phyloP scores from a whole-genome alignment of 2,113 vertebrate genomes.

The Tychaedon coryphoeus region DNA sequence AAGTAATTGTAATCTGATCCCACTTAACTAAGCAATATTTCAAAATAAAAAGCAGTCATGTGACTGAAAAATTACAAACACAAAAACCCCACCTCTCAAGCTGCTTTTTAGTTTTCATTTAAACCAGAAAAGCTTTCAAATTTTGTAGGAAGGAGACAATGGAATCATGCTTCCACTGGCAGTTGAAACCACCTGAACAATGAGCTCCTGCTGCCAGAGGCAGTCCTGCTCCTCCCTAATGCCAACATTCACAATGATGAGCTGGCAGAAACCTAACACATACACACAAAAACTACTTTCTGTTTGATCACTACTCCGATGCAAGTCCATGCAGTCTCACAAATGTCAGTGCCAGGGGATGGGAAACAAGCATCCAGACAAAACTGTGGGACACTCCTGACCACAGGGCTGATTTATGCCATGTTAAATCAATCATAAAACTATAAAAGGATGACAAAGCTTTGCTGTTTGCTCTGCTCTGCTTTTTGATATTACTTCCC shows the following conservation, averaged over 20 bases:
- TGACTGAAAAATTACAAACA: neutral
- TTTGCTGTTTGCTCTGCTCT: neutral
- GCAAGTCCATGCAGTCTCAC: neutral
- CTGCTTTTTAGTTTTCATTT: neutral
- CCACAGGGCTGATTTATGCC: neutral
- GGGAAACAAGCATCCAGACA: neutral
- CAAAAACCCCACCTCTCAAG: neutral
- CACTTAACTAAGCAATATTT: neutral
- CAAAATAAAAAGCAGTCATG: neutral
- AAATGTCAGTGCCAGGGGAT: neutral
- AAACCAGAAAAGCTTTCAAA: neutral
- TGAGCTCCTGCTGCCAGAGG: neutral
- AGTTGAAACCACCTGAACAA: neutral
- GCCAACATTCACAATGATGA: neutral
- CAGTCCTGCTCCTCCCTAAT: neutral
- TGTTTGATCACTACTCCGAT: neutral
- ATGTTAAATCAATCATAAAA: neutral
- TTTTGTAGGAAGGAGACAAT: neutral
- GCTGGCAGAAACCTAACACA: neutral
- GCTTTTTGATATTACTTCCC: neutral
- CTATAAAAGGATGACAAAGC: neutral
- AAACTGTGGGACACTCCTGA: neutral
- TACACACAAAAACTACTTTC: neutral
- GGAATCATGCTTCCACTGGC: neutral
- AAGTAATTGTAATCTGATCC: neutral